phyloP scores from a whole-genome alignment of 2,113 vertebrate genomes.

The Nesogale talazaci region DNA sequence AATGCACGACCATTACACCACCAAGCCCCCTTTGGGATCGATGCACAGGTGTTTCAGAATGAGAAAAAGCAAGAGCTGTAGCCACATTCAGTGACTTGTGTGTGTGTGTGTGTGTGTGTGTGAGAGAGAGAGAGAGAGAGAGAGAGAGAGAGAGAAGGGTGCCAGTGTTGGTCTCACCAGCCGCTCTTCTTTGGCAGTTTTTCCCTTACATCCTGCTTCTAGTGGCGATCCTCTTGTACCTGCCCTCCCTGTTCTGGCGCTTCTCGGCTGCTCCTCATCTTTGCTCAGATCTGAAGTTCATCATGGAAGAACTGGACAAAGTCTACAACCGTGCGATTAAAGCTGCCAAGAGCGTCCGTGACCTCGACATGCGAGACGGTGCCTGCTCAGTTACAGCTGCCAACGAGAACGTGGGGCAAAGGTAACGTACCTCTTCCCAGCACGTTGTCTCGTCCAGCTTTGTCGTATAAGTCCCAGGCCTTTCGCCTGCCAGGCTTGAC shows the following conservation, averaged over 20 bases:
- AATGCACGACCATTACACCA: too few species aligned
- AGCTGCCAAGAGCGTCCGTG: conserved; percentile 89
- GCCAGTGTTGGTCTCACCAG: neutral
- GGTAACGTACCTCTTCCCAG: conserved; percentile 77
- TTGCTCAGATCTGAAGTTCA: conserved; percentile 95
- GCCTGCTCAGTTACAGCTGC: conserved; percentile 42
- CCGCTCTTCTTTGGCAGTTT: conserved; percentile 86
- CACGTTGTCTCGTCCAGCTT: neutral
- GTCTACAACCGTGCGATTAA: conserved; percentile 95
- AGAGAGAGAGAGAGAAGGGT: too few species aligned
- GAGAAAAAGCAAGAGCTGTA: neutral
- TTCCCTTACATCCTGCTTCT: conserved; percentile 96
- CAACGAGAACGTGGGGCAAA: conserved; percentile 83
- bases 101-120: neutral
- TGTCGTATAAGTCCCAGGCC: neutral
- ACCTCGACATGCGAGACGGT: conserved; percentile 83
- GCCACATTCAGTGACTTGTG: neutral
- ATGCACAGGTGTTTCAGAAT: neutral
- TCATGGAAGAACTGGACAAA: conserved; percentile 97
- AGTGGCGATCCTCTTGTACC: conserved; percentile 92
- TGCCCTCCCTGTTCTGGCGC: conserved; percentile 94
- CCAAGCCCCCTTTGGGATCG: too few species aligned
- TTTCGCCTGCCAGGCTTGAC: neutral
- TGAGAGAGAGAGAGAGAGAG: too few species aligned
- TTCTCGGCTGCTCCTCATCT: conserved; percentile 93